A percentile compares a stretch with the other conserved stretches of the same genome.
Evolutionary conservation across 2,113 vertebrate species (phyloP).

Genomic region (Aptenodytes forsteri): DNA sequence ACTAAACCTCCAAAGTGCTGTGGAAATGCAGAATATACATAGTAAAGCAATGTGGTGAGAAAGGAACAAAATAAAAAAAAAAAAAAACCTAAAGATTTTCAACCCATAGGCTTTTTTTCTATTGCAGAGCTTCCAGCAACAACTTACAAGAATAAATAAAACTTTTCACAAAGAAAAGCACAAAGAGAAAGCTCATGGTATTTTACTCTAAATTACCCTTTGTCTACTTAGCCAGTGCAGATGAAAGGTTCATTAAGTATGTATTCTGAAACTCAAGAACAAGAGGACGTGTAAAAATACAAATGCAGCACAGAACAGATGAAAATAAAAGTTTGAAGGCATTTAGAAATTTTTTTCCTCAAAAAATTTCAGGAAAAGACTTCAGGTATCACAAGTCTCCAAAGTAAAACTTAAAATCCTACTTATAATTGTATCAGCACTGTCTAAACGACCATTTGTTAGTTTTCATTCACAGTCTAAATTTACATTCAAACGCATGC

Average conservation of each 20-base stretch:
- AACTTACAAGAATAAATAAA: background rate
- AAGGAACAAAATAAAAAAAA: background rate
- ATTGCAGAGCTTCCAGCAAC: background rate
- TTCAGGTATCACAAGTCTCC: background rate
- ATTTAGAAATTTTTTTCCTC: background rate
- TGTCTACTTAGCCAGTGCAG: background rate
- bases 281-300: background rate
- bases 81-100: background rate
- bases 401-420: background rate
- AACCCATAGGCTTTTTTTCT: background rate
- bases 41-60: background rate
- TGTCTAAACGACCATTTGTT: background rate
- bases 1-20: background rate
- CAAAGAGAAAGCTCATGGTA: background rate
- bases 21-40: background rate
- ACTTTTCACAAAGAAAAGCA: background rate
- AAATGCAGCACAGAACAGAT: background rate
- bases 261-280: background rate
- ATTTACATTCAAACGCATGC: slow-evolving; percentile 25
- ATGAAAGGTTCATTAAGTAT: background rate
- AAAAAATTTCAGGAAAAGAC: background rate
- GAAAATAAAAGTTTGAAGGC: background rate
- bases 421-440: background rate
- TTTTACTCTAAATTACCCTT: background rate
- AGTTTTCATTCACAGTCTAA: slow-evolving; percentile 33